Conservation (phyloP, 2,888 invertebrate species). For the Dasysyrphus albostriatus region DNA sequence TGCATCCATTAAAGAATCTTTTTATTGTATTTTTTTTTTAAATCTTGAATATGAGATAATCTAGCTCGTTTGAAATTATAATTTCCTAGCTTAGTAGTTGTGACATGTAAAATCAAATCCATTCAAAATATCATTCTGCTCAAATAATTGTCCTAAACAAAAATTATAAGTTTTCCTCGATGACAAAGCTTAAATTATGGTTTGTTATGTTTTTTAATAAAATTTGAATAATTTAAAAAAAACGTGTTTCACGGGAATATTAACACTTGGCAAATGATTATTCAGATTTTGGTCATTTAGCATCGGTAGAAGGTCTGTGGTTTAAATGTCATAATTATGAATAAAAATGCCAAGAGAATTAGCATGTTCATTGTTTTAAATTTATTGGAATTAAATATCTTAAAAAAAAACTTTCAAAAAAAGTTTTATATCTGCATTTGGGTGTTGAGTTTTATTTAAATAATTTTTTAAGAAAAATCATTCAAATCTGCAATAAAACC, state of each 20-base stretch:
- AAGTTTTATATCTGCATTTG: too few species aligned
- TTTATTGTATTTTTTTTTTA: too few species aligned
- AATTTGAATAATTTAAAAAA: constrained; percentile 16
- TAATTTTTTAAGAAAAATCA: too few species aligned
- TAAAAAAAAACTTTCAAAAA: too few species aligned
- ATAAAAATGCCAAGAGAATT: background rate
- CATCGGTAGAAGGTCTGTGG: background rate
- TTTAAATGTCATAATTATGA: constrained; percentile 19
- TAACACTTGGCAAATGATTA: constrained; percentile 11
- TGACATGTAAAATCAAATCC: background rate
- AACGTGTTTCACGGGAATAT: constrained; percentile 8
- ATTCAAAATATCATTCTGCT: background rate
- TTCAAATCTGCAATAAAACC: too few species aligned
- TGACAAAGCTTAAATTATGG: constrained; percentile 34
- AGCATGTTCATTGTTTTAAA: background rate
- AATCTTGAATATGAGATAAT: too few species aligned
- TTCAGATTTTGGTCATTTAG: background rate
- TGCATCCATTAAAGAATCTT: too few species aligned
- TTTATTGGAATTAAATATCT: background rate
- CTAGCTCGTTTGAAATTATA: too few species aligned
- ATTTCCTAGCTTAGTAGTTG: background rate
- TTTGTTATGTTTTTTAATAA: constrained; percentile 20
- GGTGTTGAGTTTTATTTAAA: too few species aligned
- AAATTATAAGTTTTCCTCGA: background rate
- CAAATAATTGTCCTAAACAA: background rate